Evolutionary conservation across 2,113 vertebrate species (phyloP).

Genomic region (Sciurus niger): DNA sequence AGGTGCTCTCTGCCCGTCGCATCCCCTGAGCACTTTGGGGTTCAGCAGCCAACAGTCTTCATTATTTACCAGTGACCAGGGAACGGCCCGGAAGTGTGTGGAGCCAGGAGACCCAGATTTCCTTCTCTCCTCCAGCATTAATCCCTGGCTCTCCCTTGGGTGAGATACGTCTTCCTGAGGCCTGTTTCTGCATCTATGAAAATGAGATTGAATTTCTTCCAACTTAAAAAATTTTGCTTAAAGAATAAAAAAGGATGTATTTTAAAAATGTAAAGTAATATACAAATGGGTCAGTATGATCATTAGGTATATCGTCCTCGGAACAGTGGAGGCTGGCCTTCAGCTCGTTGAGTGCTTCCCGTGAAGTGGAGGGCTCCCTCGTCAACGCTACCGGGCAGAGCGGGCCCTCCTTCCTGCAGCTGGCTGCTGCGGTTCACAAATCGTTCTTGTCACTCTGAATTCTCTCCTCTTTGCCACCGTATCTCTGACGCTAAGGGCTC

Average conservation of each 20-base stretch:
- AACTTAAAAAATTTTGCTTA: neutral
- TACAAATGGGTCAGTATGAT: neutral
- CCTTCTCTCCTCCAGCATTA: neutral
- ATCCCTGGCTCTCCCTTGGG: neutral
- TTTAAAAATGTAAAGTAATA: neutral
- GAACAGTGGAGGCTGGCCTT: neutral
- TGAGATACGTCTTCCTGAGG: neutral
- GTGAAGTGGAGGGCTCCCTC: neutral
- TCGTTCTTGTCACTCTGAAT: constrained; percentile 46
- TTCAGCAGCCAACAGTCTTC: constrained; percentile 36
- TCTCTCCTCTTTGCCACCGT: constrained; percentile 25
- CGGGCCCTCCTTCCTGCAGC: neutral
- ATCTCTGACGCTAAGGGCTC: constrained; percentile 49
- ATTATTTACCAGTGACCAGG: constrained; percentile 24
- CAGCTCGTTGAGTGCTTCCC: neutral
- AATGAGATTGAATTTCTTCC: neutral
- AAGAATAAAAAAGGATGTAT: neutral
- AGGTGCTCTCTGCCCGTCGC: neutral
- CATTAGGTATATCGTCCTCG: neutral
- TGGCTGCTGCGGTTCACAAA: constrained; percentile 68
- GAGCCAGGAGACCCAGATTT: neutral
- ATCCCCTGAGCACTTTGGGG: neutral
- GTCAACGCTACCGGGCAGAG: neutral
- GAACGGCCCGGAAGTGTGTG: neutral
- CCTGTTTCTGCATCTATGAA: neutral